A percentile compares a stretch with the other conserved stretches of the same genome.
Conservation (phyloP, 2,797 vertebrate species). For the Sebastes oblongus region DNA sequence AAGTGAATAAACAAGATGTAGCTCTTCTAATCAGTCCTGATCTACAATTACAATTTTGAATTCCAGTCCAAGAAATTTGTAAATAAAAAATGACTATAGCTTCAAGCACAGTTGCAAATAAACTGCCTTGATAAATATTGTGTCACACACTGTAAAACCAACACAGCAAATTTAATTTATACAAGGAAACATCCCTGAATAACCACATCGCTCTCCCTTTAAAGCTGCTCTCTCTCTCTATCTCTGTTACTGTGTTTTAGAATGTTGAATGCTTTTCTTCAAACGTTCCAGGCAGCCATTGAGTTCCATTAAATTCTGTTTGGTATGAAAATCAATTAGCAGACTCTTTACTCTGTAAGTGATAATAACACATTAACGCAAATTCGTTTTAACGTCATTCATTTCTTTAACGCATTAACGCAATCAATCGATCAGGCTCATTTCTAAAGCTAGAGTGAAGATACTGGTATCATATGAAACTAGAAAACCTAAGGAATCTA, state of each 20-base stretch:
- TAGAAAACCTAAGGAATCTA: no score
- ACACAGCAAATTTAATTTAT: background rate
- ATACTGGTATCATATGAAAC: no score
- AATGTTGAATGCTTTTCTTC: background rate
- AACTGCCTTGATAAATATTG: background rate
- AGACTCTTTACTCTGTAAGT: background rate
- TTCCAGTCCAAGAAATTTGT: background rate
- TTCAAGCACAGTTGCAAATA: background rate
- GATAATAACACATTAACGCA: no score
- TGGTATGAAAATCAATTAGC: background rate
- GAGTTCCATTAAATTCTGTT: background rate
- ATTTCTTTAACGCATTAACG: no score
- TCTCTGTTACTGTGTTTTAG: background rate
- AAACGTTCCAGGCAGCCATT: background rate
- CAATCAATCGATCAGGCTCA: no score
- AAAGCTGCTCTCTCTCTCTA: background rate
- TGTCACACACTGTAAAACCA: background rate
- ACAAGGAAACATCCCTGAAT: background rate
- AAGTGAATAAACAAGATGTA: conserved; percentile 1
- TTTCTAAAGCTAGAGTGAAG: rapidly evolving
- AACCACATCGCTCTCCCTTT: background rate
- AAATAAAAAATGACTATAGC: background rate
- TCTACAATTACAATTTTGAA: background rate
- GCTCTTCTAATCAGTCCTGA: background rate
- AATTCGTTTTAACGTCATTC: no score